Conservation (phyloP, 2,797 vertebrate species). For the Muraenolepis orangiensis region DNA sequence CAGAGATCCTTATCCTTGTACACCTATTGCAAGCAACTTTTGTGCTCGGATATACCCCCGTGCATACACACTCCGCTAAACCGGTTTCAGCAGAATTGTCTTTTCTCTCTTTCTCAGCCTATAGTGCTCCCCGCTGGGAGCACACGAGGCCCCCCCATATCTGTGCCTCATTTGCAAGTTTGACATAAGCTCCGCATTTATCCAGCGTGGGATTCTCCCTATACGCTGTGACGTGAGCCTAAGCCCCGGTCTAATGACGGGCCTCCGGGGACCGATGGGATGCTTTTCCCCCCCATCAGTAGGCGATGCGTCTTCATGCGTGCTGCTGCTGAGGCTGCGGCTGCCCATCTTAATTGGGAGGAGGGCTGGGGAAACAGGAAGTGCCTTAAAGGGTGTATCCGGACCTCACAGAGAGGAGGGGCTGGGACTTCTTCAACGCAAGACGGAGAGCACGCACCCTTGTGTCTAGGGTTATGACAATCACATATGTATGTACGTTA, state of each 20-base stretch:
- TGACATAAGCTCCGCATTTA: slow-evolving; percentile 47
- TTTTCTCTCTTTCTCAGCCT: too few species aligned
- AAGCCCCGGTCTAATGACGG: slow-evolving; percentile 53
- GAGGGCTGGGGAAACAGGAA: too few species aligned
- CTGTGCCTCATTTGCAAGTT: slow-evolving; percentile 52
- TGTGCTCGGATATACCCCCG: not conserved
- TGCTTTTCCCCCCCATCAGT: slow-evolving; percentile 39
- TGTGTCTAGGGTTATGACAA: not conserved
- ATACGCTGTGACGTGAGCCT: slow-evolving; percentile 35
- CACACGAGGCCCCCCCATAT: slow-evolving; percentile 16
- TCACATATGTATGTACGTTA: too few species aligned
- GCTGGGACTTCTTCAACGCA: too few species aligned
- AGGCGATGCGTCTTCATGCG: slow-evolving; percentile 34
- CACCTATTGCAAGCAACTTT: slow-evolving; percentile 48
- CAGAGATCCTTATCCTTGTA: slow-evolving; percentile 35
- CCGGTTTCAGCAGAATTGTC: not conserved
- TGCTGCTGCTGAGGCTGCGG: too few species aligned
- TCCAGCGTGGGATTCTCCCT: slow-evolving; percentile 37
- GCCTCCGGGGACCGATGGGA: slow-evolving; percentile 43
- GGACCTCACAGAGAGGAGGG: too few species aligned
- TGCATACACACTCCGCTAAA: not conserved
- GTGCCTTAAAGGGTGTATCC: too few species aligned
- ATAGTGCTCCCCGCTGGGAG: not conserved
- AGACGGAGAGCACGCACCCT: not conserved
- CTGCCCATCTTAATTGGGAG: too few species aligned